These are phyloP conservation scores for Ailurus styani DNA, from an alignment of 2,113 vertebrate genomes.

Conservation along the genomic window DNA sequence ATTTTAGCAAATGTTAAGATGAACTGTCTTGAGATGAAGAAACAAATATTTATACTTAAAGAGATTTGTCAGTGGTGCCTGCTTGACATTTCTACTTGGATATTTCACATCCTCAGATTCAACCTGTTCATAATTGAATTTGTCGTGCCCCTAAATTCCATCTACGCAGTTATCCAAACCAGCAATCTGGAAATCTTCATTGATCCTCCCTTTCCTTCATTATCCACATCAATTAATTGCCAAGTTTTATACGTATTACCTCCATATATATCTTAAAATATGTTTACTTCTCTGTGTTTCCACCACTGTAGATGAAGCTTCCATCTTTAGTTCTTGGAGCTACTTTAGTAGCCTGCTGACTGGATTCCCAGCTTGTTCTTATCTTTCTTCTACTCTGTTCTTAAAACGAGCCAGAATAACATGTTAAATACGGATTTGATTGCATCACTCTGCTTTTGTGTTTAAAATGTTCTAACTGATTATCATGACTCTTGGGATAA, in stretches of 20 bases:
- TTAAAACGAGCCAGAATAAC: neutral
- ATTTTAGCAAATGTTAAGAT: conserved; percentile 37
- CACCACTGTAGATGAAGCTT: neutral
- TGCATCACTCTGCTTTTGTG: neutral
- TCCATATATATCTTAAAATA: neutral
- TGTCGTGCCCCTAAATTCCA: neutral
- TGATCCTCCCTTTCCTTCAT: neutral
- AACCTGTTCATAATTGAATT: neutral
- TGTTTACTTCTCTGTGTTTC: neutral
- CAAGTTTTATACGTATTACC: neutral
- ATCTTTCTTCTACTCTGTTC: neutral
- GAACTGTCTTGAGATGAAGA: neutral
- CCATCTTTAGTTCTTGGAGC: neutral
- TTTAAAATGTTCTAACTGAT: conserved; percentile 12
- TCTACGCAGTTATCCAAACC: neutral
- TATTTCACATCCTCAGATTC: neutral
- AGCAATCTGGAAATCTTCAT: neutral
- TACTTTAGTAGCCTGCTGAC: neutral
- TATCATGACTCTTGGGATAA: conserved; percentile 4
- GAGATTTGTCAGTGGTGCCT: neutral
- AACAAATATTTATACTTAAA: neutral
- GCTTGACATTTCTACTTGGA: neutral
- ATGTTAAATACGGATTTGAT: neutral
- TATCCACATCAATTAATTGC: neutral
- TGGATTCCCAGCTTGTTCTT: neutral